phyloP scores from a whole-genome alignment of 2,888 invertebrate species.

The Smittia aterrima region DNA sequence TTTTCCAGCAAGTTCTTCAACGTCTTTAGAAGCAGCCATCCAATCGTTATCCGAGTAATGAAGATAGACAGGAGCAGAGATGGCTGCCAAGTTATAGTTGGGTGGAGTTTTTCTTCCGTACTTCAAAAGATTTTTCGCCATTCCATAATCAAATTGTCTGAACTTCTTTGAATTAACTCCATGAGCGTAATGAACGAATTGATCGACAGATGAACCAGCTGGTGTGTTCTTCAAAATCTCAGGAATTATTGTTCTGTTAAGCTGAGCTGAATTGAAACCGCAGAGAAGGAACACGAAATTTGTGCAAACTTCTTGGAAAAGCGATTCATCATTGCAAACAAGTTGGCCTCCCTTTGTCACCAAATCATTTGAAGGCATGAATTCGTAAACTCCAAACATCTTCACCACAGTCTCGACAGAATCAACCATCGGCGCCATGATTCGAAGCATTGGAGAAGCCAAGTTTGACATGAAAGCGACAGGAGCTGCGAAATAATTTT shows the following conservation, averaged over 20 bases:
- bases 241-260: constrained; percentile 66
- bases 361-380: constrained; percentile 48
- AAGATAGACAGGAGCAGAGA: constrained; percentile 62
- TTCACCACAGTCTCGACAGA: not conserved
- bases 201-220: constrained; percentile 62
- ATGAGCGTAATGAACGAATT: constrained; percentile 72
- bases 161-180: constrained; percentile 57
- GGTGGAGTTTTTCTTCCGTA: constrained; percentile 61
- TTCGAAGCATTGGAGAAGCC: not conserved
- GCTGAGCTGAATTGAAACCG: constrained; percentile 61
- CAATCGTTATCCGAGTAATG: constrained; percentile 62
- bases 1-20: constrained; percentile 52
- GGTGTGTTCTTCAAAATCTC: constrained; percentile 67
- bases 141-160: constrained; percentile 61
- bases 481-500: no score
- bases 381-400: constrained; percentile 60
- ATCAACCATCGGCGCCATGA: not conserved
- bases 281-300: constrained; percentile 65
- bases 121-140: constrained; percentile 55
- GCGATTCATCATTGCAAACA: constrained; percentile 59
- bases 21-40: constrained; percentile 56
- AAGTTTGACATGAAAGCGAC: constrained; percentile 16
- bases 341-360: constrained; percentile 56
- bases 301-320: constrained; percentile 62
- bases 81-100: constrained; percentile 58